phyloP scores from a whole-genome alignment of 2,113 vertebrate species.

The Dolichallabes microphthalmus region DNA sequence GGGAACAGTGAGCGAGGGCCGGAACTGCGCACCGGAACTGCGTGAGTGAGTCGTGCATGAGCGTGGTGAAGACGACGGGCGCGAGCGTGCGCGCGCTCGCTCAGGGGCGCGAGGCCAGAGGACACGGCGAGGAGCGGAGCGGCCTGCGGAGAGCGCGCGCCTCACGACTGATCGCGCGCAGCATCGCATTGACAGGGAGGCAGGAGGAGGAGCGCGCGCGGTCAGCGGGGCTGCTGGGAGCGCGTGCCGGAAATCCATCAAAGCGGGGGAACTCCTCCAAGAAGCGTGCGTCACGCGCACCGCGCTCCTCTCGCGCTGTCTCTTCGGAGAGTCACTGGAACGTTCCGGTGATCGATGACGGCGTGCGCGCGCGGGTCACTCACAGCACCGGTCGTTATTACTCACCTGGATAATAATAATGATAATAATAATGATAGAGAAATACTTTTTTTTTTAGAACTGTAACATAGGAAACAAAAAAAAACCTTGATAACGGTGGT shows the following conservation, averaged over 20 bases:
- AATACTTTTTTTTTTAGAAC: neutral
- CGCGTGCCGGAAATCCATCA: constrained; percentile 68
- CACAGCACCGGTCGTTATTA: constrained; percentile 64
- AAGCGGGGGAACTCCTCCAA: constrained; percentile 67
- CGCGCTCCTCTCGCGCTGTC: constrained; percentile 38
- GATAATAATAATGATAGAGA: neutral
- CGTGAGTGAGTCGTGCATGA: neutral
- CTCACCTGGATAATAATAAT: constrained; percentile 48
- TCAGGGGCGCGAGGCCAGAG: constrained; percentile 53
- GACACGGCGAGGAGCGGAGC: constrained; percentile 65
- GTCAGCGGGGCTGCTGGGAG: constrained; percentile 67
- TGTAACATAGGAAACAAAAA: neutral
- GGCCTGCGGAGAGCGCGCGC: constrained; percentile 55
- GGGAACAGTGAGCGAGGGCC: neutral
- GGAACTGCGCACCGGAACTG: neutral
- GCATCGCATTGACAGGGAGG: constrained; percentile 72
- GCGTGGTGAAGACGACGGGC: constrained; percentile 1
- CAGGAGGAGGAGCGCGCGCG: constrained; percentile 63
- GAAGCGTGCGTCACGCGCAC: constrained; percentile 44
- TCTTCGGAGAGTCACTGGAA: constrained; percentile 50
- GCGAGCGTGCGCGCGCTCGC: neutral
- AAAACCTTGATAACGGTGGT: neutral
- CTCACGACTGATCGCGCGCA: constrained; percentile 56
- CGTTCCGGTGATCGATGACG: constrained; percentile 63
- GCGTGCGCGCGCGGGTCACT: constrained; percentile 55